phyloP scores from a whole-genome alignment of 2,113 vertebrate species.

The Toxotes chatareus region DNA sequence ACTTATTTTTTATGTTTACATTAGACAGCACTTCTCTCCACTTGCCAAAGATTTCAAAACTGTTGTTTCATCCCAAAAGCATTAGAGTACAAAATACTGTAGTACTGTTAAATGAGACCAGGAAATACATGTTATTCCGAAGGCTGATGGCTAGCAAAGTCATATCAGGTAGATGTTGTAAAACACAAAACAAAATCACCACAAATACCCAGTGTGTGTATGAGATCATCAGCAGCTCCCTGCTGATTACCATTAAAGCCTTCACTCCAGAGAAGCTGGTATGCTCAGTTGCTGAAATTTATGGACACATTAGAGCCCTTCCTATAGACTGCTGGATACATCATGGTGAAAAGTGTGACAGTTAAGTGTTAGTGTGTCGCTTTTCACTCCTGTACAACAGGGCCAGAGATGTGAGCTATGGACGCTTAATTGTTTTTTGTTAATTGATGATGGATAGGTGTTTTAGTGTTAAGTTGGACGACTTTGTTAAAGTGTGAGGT shows the following conservation, averaged over 20 bases:
- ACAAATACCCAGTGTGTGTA: conserved; percentile 45
- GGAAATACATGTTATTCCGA: background rate
- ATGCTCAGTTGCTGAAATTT: conserved; percentile 65
- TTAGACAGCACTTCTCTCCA: conserved; percentile 4
- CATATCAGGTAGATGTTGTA: conserved; percentile 37
- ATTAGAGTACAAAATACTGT: background rate
- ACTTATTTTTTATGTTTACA: background rate
- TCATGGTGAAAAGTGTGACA: conserved; percentile 75
- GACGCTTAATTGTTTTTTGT: conserved; percentile 62
- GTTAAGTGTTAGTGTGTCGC: conserved; percentile 58
- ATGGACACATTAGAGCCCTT: conserved; percentile 77
- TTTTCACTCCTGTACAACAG: conserved; percentile 37
- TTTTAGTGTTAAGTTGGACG: conserved; percentile 29
- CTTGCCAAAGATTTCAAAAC: conserved; percentile 3
- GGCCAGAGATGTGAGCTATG: conserved; percentile 38
- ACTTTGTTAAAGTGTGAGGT: conserved; percentile 4
- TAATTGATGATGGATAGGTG: conserved; percentile 51
- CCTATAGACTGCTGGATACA: conserved; percentile 67
- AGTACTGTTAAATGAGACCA: background rate
- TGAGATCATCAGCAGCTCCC: conserved; percentile 74
- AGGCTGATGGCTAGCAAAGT: conserved; percentile 38
- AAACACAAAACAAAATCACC: conserved; percentile 37
- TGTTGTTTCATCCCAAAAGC: background rate
- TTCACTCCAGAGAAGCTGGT: conserved; percentile 64
- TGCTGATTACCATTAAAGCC: conserved; percentile 81